Percentiles rank a stretch among this genome's conserved stretches.
Conservation (phyloP, 2,888 invertebrate genomes). For the Zygothrica quintamaculata region DNA sequence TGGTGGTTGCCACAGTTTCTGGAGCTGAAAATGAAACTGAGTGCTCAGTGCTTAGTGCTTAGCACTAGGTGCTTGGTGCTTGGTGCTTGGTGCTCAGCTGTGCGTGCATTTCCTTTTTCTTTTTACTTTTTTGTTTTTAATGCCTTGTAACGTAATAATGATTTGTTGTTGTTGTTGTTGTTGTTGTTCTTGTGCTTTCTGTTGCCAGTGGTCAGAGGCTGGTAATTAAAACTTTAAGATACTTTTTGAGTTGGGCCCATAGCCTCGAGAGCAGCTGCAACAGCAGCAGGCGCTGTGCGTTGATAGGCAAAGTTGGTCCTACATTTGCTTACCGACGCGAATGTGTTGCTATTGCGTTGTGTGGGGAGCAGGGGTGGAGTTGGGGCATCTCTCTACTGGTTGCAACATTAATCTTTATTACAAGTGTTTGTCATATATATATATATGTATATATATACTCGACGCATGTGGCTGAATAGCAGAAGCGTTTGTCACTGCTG, state of each 20-base stretch:
- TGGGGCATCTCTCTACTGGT: constrained; percentile 25
- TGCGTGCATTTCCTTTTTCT: constrained; percentile 35
- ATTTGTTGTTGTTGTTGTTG: constrained; percentile 61
- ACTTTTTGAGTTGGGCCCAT: constrained; percentile 68
- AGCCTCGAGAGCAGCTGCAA: constrained; percentile 29
- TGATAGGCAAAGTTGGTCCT: constrained; percentile 65
- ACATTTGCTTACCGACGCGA: too few relatives aligned
- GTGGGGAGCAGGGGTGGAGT: background rate
- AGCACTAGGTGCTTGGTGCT: too few relatives aligned
- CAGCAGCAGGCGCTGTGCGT: constrained; percentile 40
- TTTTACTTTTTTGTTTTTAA: constrained; percentile 24
- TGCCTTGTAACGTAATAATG: constrained; percentile 67
- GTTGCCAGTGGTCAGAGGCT: constrained; percentile 62
- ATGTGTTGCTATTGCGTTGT: too few relatives aligned
- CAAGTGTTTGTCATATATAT: constrained; percentile 74
- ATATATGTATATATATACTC: too few relatives aligned
- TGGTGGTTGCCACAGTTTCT: too few relatives aligned
- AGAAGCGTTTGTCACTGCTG: constrained; percentile 72
- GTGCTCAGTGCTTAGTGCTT: too few relatives aligned
- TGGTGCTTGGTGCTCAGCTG: constrained; percentile 62
- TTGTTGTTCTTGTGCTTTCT: constrained; percentile 25
- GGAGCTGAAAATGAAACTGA: constrained; percentile 1
- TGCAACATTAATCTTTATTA: constrained; percentile 76
- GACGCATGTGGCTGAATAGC: constrained; percentile 52
- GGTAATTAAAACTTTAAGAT: constrained; percentile 77